phyloP scores from a whole-genome alignment of 2,888 invertebrate genomes.

The Penaeus monodon region DNA sequence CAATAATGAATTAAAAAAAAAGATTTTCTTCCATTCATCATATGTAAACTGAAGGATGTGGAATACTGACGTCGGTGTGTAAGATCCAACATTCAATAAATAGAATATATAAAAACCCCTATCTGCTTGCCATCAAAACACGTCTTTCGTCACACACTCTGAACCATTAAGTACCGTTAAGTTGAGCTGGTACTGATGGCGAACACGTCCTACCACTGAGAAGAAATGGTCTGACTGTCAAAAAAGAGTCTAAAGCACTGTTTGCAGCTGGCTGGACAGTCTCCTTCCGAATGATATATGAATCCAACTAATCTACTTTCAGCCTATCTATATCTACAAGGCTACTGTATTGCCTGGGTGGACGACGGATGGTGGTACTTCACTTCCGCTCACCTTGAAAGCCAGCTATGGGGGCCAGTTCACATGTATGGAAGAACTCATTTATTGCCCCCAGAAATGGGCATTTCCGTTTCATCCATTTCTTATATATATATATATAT shows the following conservation, averaged over 20 bases:
- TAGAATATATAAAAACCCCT: neutral
- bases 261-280: neutral
- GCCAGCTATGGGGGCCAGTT: neutral
- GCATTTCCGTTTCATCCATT: conserved; percentile 12
- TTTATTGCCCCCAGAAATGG: neutral
- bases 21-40: too few species aligned
- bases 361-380: conserved; percentile 12
- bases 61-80: too few species aligned
- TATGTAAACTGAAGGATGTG: too few species aligned
- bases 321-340: conserved; percentile 23
- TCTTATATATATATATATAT: neutral
- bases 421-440: conserved; percentile 11
- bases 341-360: conserved; percentile 24
- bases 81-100: neutral
- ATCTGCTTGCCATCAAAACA: conserved; percentile 3
- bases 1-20: too few species aligned
- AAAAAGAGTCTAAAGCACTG: neutral
- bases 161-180: neutral
- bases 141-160: conserved; percentile 6
- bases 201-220: neutral
- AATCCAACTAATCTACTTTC: conserved; percentile 23
- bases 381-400: conserved; percentile 15
- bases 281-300: conserved; percentile 26
- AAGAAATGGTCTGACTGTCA: neutral
- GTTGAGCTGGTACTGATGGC: conserved; percentile 11